Evolutionary conservation across 2,797 vertebrate species (phyloP).

Genomic region (Sebastes glaucus): DNA sequence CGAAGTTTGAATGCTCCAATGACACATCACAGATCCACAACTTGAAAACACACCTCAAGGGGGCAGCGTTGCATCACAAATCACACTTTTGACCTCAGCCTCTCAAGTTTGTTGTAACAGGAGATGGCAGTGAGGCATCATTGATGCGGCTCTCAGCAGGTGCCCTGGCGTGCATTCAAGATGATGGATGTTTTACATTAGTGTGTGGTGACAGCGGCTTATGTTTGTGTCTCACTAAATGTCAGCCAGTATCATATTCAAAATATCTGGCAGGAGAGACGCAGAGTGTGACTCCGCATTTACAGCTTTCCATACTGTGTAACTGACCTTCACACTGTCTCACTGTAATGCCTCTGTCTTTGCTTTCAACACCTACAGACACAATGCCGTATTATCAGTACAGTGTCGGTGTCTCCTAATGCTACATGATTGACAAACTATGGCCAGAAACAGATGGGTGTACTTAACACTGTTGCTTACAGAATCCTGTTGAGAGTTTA

Average conservation of each 20-base stretch:
- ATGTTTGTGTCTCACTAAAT: constrained; percentile 78
- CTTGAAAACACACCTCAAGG: constrained; percentile 28
- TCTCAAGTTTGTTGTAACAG: constrained; percentile 41
- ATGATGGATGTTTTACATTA: constrained; percentile 80
- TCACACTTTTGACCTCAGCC: neutral
- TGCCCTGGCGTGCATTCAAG: constrained; percentile 58
- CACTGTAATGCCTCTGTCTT: constrained; percentile 2
- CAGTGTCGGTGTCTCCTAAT: neutral
- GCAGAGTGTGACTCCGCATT: constrained; percentile 48
- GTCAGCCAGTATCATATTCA: constrained; percentile 77
- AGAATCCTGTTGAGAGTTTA: neutral
- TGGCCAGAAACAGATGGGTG: neutral
- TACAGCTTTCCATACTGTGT: constrained; percentile 47
- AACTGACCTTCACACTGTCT: constrained; percentile 54
- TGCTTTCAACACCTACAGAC: constrained; percentile 20
- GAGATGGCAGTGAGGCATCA: constrained; percentile 62
- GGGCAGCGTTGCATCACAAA: constrained; percentile 62
- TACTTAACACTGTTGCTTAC: neutral
- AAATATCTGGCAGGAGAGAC: constrained; percentile 57
- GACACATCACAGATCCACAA: neutral
- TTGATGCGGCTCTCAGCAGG: constrained; percentile 52
- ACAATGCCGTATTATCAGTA: neutral
- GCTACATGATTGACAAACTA: neutral
- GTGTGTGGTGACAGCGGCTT: constrained; percentile 77
- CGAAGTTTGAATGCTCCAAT: neutral